These are phyloP conservation scores for Agonopterix arenella DNA, from an alignment of 2,888 invertebrate species.

Conservation along the genomic window DNA sequence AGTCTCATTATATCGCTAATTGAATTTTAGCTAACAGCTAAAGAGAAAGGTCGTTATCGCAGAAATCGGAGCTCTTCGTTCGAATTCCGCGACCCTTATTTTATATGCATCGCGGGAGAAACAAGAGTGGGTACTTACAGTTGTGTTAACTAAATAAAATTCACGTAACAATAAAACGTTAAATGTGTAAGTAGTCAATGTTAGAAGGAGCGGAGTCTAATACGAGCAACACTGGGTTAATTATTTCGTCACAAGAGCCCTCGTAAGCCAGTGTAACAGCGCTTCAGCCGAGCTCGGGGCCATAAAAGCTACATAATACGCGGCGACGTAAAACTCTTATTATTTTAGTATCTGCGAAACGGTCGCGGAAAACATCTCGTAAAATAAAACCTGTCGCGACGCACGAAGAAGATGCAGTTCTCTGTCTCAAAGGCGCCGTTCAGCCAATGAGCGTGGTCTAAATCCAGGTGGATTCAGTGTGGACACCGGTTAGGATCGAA, in stretches of 20 bases:
- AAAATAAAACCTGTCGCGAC: constrained; percentile 65
- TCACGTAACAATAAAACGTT: constrained; percentile 39
- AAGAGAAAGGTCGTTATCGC: constrained; percentile 17
- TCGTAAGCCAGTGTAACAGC: constrained; percentile 70
- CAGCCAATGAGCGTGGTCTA: constrained; percentile 51
- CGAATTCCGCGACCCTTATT: constrained; percentile 1
- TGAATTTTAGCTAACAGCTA: constrained; percentile 22
- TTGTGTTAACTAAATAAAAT: constrained; percentile 6
- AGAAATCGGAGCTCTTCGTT: constrained; percentile 1
- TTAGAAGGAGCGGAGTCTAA: constrained; percentile 49
- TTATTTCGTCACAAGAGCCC: constrained; percentile 72
- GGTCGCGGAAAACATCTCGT: constrained; percentile 69
- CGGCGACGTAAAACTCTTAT: constrained; percentile 72
- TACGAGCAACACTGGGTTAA: constrained; percentile 65
- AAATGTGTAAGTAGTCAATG: constrained; percentile 41
- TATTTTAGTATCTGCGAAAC: constrained; percentile 75
- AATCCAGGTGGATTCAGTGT: constrained; percentile 68
- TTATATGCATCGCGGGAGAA: constrained; percentile 2
- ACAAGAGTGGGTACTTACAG: not conserved
- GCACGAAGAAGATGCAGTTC: constrained; percentile 39
- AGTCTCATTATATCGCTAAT: constrained; percentile 25
- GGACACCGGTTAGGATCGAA: constrained; percentile 69
- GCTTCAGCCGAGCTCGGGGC: constrained; percentile 62
- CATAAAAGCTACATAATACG: constrained; percentile 73
- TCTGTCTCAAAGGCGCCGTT: constrained; percentile 40